Evolutionary conservation across 1,140 invertebrate species (phyloP).

Genomic region (Rhopalosiphum padi): DNA sequence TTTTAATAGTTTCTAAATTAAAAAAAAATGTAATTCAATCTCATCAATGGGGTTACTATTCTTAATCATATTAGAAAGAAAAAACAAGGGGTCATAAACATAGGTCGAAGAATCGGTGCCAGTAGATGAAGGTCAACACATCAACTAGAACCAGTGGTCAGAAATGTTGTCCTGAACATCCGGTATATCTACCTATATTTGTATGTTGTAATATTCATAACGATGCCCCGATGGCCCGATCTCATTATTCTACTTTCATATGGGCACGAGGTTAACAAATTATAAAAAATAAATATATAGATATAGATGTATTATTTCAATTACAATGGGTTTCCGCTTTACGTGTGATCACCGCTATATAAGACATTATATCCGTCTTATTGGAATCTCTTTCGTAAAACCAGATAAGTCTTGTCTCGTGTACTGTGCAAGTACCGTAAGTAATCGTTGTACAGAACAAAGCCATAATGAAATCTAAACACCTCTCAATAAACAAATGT

Average conservation of each 20-base stretch:
- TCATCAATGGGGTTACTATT: slow-evolving; percentile 1
- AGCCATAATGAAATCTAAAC: background rate
- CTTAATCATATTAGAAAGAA: background rate
- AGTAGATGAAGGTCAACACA: slow-evolving; percentile 52
- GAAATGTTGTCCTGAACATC: slow-evolving; percentile 46
- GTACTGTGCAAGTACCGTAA: background rate
- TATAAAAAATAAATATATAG: background rate
- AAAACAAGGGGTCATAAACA: slow-evolving; percentile 37
- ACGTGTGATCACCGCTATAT: background rate
- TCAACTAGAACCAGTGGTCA: slow-evolving; percentile 28
- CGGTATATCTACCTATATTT: slow-evolving; percentile 18
- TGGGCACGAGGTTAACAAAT: background rate
- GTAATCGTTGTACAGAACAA: background rate
- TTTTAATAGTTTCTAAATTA: background rate
- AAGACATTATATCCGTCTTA: background rate
- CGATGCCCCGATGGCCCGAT: slow-evolving; percentile 16
- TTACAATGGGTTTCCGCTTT: background rate
- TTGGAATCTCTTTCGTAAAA: background rate
- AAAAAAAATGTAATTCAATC: background rate
- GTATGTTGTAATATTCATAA: slow-evolving; percentile 26
- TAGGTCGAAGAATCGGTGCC: slow-evolving; percentile 43
- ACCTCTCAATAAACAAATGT: background rate
- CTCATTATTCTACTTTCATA: slow-evolving; percentile 53
- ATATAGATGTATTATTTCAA: background rate
- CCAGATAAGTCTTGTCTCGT: background rate